Conservation (phyloP, 2,888 invertebrate genomes). For the Caenorhabditis angaria region DNA sequence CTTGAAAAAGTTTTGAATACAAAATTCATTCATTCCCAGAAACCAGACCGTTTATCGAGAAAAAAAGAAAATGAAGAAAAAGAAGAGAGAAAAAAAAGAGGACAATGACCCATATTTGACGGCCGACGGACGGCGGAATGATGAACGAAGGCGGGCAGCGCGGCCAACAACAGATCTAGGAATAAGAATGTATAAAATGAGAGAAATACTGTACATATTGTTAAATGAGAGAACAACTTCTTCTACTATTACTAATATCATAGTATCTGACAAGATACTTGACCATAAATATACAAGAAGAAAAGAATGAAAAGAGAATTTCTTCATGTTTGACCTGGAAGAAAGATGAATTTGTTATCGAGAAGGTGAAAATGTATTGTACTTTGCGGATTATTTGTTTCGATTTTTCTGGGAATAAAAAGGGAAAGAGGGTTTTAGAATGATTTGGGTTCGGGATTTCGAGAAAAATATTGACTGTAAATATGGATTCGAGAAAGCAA, state of each 20-base stretch:
- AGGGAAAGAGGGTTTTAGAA: no score
- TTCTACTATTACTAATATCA: no score
- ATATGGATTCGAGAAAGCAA: no score
- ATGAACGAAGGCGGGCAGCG: neutral
- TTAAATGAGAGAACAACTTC: no score
- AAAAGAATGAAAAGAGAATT: neutral
- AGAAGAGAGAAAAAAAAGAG: neutral
- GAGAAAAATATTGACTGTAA: no score
- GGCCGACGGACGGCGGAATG: neutral
- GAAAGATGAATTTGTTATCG: neutral
- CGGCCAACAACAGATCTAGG: no score
- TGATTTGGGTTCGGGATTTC: no score
- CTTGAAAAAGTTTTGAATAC: neutral
- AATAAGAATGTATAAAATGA: neutral
- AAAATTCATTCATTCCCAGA: neutral
- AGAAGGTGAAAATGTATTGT: conserved; percentile 2
- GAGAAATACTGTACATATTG: no score
- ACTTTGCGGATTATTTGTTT: neutral
- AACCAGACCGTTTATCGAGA: neutral
- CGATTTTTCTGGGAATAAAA: no score
- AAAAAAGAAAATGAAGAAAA: neutral
- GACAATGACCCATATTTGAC: conserved; percentile 1
- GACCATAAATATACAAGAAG: no score
- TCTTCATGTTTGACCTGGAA: neutral
- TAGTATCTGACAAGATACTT: no score